phyloP scores from a whole-genome alignment of 2,113 vertebrate species.

The Urocynchramus pylzowi region DNA sequence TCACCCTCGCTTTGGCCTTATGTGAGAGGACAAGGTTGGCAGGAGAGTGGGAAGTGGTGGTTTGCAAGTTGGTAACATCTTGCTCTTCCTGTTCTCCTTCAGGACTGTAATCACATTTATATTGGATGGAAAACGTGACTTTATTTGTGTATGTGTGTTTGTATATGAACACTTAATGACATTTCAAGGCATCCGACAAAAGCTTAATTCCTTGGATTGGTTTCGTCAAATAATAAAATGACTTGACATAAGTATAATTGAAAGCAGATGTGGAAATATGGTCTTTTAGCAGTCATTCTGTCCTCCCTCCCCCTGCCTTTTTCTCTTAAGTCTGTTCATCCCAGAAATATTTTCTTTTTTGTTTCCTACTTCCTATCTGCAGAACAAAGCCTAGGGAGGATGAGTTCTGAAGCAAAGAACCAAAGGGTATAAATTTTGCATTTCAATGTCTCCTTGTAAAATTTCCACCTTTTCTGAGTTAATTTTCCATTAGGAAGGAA shows the following conservation, averaged over 20 bases:
- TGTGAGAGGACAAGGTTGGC: background rate
- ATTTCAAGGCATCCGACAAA: slow-evolving; percentile 75
- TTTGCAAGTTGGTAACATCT: background rate
- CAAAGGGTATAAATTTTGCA: background rate
- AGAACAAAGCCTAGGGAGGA: slow-evolving; percentile 4
- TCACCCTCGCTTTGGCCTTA: background rate
- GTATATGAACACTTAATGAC: slow-evolving; percentile 68
- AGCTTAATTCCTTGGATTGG: slow-evolving; percentile 70
- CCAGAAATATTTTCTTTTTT: slow-evolving; percentile 66
- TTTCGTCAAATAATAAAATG: slow-evolving; percentile 76
- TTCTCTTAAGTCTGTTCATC: slow-evolving; percentile 37
- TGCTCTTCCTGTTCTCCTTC: background rate
- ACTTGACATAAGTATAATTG: slow-evolving; percentile 76
- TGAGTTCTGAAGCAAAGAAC: background rate
- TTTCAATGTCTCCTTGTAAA: slow-evolving; percentile 3
- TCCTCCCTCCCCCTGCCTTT: accelerated
- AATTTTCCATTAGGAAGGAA: background rate
- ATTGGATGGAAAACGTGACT: slow-evolving; percentile 56
- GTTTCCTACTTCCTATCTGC: slow-evolving; percentile 46
- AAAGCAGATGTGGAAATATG: slow-evolving; percentile 74
- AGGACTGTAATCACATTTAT: background rate
- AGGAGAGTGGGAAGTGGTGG: background rate
- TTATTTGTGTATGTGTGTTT: slow-evolving; percentile 46
- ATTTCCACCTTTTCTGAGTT: slow-evolving; percentile 5
- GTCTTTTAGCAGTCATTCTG: slow-evolving; percentile 59